These are phyloP conservation scores for Lasioglossum baleicum DNA, from an alignment of 1,140 invertebrate genomes.

Conservation along the genomic window DNA sequence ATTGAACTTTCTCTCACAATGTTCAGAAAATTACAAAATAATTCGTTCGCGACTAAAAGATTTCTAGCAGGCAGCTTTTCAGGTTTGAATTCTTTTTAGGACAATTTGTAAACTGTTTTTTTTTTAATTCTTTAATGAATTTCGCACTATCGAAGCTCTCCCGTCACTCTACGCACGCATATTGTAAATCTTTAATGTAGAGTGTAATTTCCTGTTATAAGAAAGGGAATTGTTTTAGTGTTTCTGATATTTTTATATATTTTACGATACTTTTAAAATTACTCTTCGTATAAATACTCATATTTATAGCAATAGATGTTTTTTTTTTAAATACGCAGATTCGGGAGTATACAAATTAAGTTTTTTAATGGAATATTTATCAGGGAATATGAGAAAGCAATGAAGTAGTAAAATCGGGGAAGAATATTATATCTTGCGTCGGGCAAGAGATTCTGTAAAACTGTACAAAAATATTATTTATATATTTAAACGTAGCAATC, in stretches of 20 bases:
- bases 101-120: too few relatives aligned
- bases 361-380: too few relatives aligned
- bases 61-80: too few relatives aligned
- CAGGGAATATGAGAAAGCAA: too few relatives aligned
- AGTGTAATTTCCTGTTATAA: background rate
- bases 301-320: background rate
- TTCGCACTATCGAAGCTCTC: background rate
- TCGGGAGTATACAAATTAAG: background rate
- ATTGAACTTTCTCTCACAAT: too few relatives aligned
- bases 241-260: conserved; percentile 2
- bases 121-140: too few relatives aligned
- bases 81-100: too few relatives aligned
- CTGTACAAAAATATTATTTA: conserved; percentile 25
- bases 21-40: too few relatives aligned
- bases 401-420: too few relatives aligned
- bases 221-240: background rate
- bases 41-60: too few relatives aligned
- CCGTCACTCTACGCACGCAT: background rate
- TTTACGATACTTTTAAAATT: background rate
- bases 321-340: background rate
- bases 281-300: background rate
- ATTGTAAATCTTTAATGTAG: background rate
- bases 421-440: background rate
- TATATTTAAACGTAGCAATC: background rate
- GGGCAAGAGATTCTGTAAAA: too few relatives aligned